Evolutionary conservation across 2,797 vertebrate species (phyloP).

Genomic region (Amphiprion clarkii): DNA sequence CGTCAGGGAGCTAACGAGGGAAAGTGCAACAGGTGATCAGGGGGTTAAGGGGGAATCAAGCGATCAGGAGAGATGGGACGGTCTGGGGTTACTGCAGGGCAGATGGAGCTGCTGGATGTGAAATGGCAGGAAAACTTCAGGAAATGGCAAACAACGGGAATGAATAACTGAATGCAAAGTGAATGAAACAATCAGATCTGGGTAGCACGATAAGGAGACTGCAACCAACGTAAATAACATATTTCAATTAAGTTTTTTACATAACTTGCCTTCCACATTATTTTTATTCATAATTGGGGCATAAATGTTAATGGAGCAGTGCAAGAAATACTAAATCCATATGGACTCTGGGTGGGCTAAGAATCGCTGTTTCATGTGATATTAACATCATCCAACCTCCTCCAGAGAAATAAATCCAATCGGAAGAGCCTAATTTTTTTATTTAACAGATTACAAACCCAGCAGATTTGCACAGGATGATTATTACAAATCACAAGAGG

Average conservation of each 20-base stretch:
- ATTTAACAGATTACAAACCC: slow-evolving; percentile 17
- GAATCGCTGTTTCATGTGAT: slow-evolving; percentile 13
- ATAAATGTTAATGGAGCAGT: not conserved
- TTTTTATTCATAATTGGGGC: not conserved
- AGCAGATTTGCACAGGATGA: slow-evolving; percentile 7
- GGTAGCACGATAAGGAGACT: not conserved
- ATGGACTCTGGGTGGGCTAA: not conserved
- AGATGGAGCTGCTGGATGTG: slow-evolving; percentile 7
- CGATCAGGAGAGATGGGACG: slow-evolving; percentile 9
- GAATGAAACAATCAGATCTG: not conserved
- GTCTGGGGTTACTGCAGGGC: slow-evolving; percentile 8
- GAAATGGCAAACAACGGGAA: not conserved
- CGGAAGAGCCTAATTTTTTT: slow-evolving; percentile 14
- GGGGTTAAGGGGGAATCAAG: slow-evolving; percentile 1
- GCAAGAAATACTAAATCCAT: not conserved
- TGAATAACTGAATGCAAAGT: not conserved
- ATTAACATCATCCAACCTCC: slow-evolving; percentile 14
- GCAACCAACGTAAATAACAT: not conserved
- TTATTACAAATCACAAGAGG: slow-evolving; percentile 36
- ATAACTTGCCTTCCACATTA: not conserved
- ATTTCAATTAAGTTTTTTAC: not conserved
- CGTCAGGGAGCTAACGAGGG: not conserved
- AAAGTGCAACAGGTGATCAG: slow-evolving; percentile 9
- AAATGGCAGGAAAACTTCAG: not conserved
- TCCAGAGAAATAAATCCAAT: not conserved